Base-by-base conservation (phyloP, 2,113 vertebrate species). In the Lanius ludovicianus region DNA sequence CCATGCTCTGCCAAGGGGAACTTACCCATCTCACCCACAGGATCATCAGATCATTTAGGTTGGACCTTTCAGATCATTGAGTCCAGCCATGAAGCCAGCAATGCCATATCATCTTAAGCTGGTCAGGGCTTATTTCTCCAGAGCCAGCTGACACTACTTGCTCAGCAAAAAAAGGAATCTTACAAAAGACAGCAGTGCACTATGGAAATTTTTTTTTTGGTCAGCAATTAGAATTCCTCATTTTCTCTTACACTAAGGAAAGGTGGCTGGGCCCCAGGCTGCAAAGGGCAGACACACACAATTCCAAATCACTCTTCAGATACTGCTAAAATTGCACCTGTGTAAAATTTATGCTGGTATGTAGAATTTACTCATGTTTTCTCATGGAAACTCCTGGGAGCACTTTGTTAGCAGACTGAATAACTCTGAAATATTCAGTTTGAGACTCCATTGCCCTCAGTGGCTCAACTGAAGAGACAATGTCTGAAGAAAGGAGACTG, bases 1-100 rank as follows among this genome's bases (percentile, higher is more conserved):
- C 37, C 4, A 4, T 0, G 4, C 1, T 47, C 28, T 10, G 27
- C 60, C 28, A 11, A 0, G 4, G 1, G 5, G 23, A 24, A 52
- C 44, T 13, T 8, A 3, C 17, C 23, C 41, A 25, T 30, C 46
- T 69, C 62, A 44, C 21, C 37, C 23, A 16, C 15, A 39, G 33
- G 13, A 6, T 39, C 47, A 53, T 46, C 47, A 60, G 47, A 23
- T 33, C 33, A n/a, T 33, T 60, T 10, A 13, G 73, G 17, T 0
- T 52, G 55, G 28, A 46, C 23, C 22, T 62, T 23, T 28, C n/a
- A 62, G 33, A 28, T 6, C 12, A 53, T 0, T 53, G 64, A 60
- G n/a, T 15, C 39, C 63, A 44, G 11, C 17, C 3, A 1, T 18
- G 17, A 77, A 8, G 11, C 14, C 53, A 69, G 53, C 37, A 15